Evolutionary conservation across 1,140 invertebrate genomes (phyloP).

Genomic region (Zaprionus kolodkinae): DNA sequence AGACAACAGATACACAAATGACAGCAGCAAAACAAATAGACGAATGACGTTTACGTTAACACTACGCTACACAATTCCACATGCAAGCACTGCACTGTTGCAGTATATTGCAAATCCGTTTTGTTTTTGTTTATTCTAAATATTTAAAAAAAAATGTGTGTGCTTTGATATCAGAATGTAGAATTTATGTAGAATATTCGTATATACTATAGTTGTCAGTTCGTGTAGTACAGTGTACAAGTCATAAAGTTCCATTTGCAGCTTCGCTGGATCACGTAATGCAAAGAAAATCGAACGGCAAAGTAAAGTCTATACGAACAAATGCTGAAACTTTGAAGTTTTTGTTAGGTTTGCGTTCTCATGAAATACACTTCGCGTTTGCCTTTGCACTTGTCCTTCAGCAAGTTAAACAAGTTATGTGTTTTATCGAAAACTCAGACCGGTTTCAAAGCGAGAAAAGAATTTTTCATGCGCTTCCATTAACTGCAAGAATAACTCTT

Average conservation of each 20-base stretch:
- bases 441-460: slow-evolving; percentile 14
- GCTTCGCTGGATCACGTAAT: slow-evolving; percentile 50
- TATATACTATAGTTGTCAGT: background rate
- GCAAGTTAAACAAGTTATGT: slow-evolving; percentile 63
- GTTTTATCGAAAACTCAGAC: slow-evolving; percentile 27
- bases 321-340: slow-evolving; percentile 10
- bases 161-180: background rate
- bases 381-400: slow-evolving; percentile 55
- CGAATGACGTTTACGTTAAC: slow-evolving; percentile 58
- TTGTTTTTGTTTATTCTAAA: background rate
- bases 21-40: slow-evolving; percentile 67
- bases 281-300: slow-evolving; percentile 13
- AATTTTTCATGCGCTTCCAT: slow-evolving; percentile 7
- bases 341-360: slow-evolving; percentile 6
- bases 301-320: background rate
- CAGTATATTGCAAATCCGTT: background rate
- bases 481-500: slow-evolving; percentile 6
- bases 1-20: slow-evolving; percentile 45
- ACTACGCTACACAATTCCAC: slow-evolving; percentile 38
- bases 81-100: background rate
- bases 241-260: slow-evolving; percentile 26
- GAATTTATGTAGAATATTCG: background rate
- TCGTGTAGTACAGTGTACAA: slow-evolving; percentile 24
- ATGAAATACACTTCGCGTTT: slow-evolving; percentile 39
- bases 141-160: background rate